Conservation (phyloP, 2,113 vertebrate species). For the Dipodomys spectabilis region DNA sequence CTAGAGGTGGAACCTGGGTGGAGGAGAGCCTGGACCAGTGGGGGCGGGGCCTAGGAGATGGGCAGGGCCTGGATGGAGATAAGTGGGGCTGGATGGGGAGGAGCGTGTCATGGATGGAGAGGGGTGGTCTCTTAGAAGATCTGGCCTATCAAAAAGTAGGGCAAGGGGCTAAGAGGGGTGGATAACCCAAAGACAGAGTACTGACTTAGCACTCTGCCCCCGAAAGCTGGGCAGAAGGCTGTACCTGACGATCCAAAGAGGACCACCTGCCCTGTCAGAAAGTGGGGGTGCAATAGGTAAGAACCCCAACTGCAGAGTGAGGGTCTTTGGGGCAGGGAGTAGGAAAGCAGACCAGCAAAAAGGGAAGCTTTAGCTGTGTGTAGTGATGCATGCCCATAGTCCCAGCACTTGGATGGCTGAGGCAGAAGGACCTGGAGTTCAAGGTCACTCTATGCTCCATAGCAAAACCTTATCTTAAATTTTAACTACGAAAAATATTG, state of each 20-base stretch:
- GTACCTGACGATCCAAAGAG: not conserved
- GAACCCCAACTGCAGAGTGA: no score
- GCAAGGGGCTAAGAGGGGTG: not conserved
- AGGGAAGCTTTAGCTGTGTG: no score
- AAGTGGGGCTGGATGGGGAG: not conserved
- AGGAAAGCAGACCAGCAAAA: no score
- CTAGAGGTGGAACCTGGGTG: no score
- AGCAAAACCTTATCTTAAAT: not conserved
- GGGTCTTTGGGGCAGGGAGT: no score
- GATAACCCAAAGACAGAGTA: no score
- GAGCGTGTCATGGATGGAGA: not conserved
- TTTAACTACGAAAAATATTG: not conserved
- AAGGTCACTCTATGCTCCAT: not conserved
- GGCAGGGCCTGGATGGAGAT: not conserved
- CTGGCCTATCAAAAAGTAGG: constrained; percentile 38
- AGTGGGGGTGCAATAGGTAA: not conserved
- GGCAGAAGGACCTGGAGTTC: not conserved
- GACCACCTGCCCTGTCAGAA: not conserved
- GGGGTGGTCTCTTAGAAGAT: not conserved
- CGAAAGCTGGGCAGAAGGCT: no score
- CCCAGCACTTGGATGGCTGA: not conserved
- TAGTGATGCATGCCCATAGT: not conserved
- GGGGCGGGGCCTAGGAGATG: not conserved
- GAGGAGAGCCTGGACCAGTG: no score
- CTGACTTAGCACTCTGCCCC: not conserved